Evolutionary conservation across 2,113 vertebrate species (phyloP).

Genomic region (Columba livia): DNA sequence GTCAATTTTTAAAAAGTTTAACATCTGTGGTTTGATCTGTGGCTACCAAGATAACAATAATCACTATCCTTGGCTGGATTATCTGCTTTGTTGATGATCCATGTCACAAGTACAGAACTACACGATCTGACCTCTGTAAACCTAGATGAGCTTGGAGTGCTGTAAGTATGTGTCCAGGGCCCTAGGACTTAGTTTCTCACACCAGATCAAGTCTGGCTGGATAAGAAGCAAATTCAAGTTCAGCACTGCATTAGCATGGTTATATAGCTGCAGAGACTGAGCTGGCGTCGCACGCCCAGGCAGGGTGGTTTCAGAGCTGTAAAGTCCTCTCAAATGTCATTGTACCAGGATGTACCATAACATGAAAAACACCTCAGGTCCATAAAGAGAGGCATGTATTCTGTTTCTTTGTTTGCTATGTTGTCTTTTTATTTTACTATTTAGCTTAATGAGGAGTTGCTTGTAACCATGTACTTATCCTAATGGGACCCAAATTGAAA

Average conservation of each 20-base stretch:
- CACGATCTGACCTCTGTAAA: neutral
- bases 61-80: neutral
- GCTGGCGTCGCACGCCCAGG: neutral
- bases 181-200: neutral
- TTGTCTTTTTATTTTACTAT: neutral
- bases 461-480: neutral
- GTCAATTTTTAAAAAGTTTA: neutral
- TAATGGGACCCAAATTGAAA: neutral
- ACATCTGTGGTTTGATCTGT: neutral
- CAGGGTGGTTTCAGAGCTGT: neutral
- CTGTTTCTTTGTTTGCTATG: neutral
- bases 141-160: neutral
- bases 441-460: neutral
- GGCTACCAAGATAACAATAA: neutral
- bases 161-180: neutral
- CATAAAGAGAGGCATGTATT: neutral
- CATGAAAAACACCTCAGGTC: neutral
- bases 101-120: neutral
- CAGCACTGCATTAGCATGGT: neutral
- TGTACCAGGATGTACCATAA: neutral
- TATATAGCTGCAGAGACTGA: neutral
- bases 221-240: neutral
- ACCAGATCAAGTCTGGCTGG: neutral
- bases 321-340: neutral
- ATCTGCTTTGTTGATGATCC: neutral